phyloP scores from a whole-genome alignment of 2,113 vertebrate genomes.

The Gopherus flavomarginatus region DNA sequence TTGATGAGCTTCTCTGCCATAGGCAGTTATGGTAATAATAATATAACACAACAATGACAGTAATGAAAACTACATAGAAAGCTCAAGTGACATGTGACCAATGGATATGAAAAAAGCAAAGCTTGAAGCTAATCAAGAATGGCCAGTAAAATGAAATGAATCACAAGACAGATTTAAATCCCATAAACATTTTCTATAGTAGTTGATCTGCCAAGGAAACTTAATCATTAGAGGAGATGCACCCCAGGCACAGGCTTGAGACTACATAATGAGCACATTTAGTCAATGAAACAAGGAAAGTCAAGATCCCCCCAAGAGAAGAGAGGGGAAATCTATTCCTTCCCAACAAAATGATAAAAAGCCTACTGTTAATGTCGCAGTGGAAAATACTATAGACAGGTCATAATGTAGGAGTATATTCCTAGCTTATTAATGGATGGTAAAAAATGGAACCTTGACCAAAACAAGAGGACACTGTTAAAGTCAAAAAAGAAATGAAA shows the following conservation, averaged over 20 bases:
- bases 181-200: slow-evolving; percentile 49
- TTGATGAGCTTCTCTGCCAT: slow-evolving; percentile 6
- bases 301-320: slow-evolving; percentile 61
- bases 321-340: slow-evolving; percentile 66
- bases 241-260: slow-evolving; percentile 55
- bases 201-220: slow-evolving; percentile 38
- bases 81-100: slow-evolving; percentile 30
- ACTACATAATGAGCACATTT: slow-evolving; percentile 70
- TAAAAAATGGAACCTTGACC: not conserved
- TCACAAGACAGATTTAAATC: slow-evolving; percentile 61
- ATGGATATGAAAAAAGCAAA: slow-evolving; percentile 17
- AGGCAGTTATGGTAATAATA: slow-evolving; percentile 29
- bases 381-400: slow-evolving; percentile 58
- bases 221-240: slow-evolving; percentile 54
- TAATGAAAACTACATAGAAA: not conserved
- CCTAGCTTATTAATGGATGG: slow-evolving; percentile 7
- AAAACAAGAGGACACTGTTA: not conserved
- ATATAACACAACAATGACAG: not conserved
- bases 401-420: slow-evolving; percentile 50
- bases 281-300: slow-evolving; percentile 70
- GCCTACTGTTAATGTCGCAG: slow-evolving; percentile 52
- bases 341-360: slow-evolving; percentile 64
- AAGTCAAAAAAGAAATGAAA: not conserved
- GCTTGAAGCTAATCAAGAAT: slow-evolving; percentile 50
- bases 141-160: slow-evolving; percentile 62